Base-by-base conservation (phyloP, 2,888 invertebrate genomes). In the Rhamphomyia laevipes region DNA sequence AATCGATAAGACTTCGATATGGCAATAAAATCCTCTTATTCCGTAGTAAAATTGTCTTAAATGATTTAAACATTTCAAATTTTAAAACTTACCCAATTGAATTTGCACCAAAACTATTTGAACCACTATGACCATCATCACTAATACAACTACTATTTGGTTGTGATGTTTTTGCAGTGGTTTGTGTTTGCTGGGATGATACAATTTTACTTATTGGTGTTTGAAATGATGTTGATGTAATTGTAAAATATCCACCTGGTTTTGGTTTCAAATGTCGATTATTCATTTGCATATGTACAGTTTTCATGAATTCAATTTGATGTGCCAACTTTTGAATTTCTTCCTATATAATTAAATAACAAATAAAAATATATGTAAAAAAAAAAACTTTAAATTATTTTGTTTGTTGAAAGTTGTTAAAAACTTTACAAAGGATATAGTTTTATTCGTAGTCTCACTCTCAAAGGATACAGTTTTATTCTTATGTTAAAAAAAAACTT, bases 261-360 rank as follows among this genome's bases (percentile, higher is more conserved):
- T 86, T 84, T 52, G 88, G 88, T 60, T 88, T 85, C 57, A 92
- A 72, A 68, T 91, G 91, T 7, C 90, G 77, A 69, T 92, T 92
- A 73, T 91, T 87, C 76, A 88, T 82, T 71, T 90, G 88, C 91
- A 92, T 91, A 63, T 90, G 87, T 17, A 91, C 89, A 67, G 90
- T 90, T 73, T 89, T 89, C 88, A 91, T 89, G 70, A 88, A 88
- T 68, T 92, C 91, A 58, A 92, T 90, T 70, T 91, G 90, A 21
- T 88, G 87, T 0, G 91, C 91, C 55, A 92, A 72, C 66, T 90
- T 91, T 62, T 91, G 91, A 31, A 92, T 84, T 72, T 92, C 90
- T 66, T 92, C 91, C 88, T 89, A 31, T 38, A 30, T 2, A 27
- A 45, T 7, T 11, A 40, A 46, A 40, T n/a, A 11, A 16, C 2